Base-by-base conservation (phyloP, 2,797 vertebrate genomes). In the Ataeniobius toweri region DNA sequence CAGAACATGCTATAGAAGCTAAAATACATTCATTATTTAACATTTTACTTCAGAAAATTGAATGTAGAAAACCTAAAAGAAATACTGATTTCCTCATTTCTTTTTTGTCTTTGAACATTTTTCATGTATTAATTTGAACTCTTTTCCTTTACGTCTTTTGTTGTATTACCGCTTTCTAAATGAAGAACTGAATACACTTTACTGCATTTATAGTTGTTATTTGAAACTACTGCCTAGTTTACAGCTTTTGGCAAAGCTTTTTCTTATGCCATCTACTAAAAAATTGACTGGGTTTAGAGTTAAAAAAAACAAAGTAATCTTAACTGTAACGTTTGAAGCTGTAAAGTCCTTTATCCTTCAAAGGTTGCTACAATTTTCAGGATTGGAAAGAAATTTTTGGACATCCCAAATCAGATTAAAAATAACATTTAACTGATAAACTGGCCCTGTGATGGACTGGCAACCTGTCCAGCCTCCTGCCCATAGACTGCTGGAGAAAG, bases 371-470 rank as follows among this genome's bases (percentile, higher is more conserved):
- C 9, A 10, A n/a, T 16, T 68, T 41, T 9, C 63, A 44, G 10
- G 8, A 71, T 8, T 61, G n/a, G 5, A 70, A 69, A 74, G 31
- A 39, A 0, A 69, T 56, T 72, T 39, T 65, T 39, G 9, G 36
- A 22, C 7, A 65, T 65, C 20, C 1, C 9, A 20, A 22, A 50
- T 50, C 16, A 63, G 18, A 26, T 70, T 20, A 18, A 7, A 3
- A 36, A 65, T 48, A 9, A 67, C 65, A 41, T 72, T 78, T 73
- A 48, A 53, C 31, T 55, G 6, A 10, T 50, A n/a, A 70, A 63
- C n/a, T 73, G 8, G 36, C 36, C 3, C 36, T 36, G 36, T 36
- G 36, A 36, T 36, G 36, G 36, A 36, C 36, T 36, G 36, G 36
- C 36, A 36, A 36, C 36, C 36, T 36, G 3, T 4, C 36, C 36